phyloP scores from a whole-genome alignment of 2,888 invertebrate genomes.

The Ormia ochracea region DNA sequence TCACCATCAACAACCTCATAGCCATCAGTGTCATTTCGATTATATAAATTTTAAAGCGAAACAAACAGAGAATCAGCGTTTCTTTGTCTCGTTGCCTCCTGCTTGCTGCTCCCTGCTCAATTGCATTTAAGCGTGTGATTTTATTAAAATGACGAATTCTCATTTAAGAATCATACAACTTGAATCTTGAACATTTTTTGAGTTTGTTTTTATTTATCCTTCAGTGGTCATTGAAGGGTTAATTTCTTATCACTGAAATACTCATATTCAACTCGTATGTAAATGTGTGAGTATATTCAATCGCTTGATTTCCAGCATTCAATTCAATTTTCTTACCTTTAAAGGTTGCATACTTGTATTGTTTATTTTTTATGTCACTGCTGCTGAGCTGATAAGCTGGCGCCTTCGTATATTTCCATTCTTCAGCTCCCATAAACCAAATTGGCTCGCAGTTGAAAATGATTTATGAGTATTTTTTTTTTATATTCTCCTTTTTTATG shows the following conservation, averaged over 20 bases:
- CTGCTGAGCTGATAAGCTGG: conserved; percentile 72
- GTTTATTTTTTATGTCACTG: conserved; percentile 10
- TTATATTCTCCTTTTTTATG: neutral
- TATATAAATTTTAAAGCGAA: neutral
- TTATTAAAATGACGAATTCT: neutral
- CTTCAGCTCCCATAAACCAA: conserved; percentile 40
- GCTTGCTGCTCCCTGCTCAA: neutral
- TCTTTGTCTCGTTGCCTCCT: neutral
- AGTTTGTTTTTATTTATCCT: neutral
- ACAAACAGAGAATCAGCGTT: neutral
- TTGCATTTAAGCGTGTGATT: conserved; percentile 26
- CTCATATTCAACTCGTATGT: conserved; percentile 1
- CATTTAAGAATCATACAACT: neutral
- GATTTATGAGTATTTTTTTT: conserved; percentile 47
- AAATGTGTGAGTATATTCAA: conserved; percentile 17
- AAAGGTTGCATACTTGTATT: conserved; percentile 14
- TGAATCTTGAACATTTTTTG: neutral
- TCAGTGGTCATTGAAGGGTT: conserved; percentile 22
- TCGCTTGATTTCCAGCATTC: conserved; percentile 9
- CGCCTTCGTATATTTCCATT: conserved; percentile 67
- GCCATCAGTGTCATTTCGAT: conserved; percentile 13
- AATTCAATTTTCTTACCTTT: conserved; percentile 16
- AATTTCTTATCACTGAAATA: conserved; percentile 35
- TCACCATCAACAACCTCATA: conserved; percentile 5
- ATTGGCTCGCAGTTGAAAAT: conserved; percentile 54